Base-by-base conservation (phyloP, 1,140 invertebrate genomes). In the Drosophila lowei region DNA sequence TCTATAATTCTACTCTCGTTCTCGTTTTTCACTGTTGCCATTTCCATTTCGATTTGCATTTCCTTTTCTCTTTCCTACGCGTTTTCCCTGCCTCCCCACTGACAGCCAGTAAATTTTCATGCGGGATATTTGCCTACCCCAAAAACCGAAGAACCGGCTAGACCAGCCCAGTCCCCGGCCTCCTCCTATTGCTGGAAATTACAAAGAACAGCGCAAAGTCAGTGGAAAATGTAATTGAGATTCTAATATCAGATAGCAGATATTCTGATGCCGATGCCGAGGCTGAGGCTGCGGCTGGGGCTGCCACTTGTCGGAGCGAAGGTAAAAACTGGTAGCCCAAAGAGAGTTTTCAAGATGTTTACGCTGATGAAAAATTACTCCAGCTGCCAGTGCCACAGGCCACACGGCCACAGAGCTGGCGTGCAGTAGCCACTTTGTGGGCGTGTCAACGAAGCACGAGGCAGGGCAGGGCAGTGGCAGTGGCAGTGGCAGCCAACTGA, bases 281-380 rank as follows among this genome's bases (percentile, higher is more conserved):
- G 34, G 80, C 80, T 72, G 70, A 79, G 67, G 67, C 60, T 76
- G 67, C 62, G 61, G 49, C 50, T 52, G 54, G 58, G 56, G 48
- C 21, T 62, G 46, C 66, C 49, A 55, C 25, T 28, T 44, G 48
- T 42, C 52, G 50, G 30, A 53, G 49, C 72, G 49, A 65, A 49
- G 41, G 53, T 16, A 43, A 73, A 70, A 77, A 77, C 74, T 65
- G 76, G 76, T 72, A 73, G 63, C 76, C 80, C 66, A 76, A 68
- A 79, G 76, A 79, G 78, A 72, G 71, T 73, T 80, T 80, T 52
- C 65, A 66, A 86, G 75, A 83, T 79, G 76, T 63, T 57, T 65
- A 67, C 84, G 81, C 53, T 88, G 75, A 88, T 88, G 83, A 88
- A 88, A 88, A 88, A 88, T 88, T 75, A 88, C 84, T 83, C 57